phyloP scores from a whole-genome alignment of 1,140 invertebrate species.

The Heliconius hewitsoni region DNA sequence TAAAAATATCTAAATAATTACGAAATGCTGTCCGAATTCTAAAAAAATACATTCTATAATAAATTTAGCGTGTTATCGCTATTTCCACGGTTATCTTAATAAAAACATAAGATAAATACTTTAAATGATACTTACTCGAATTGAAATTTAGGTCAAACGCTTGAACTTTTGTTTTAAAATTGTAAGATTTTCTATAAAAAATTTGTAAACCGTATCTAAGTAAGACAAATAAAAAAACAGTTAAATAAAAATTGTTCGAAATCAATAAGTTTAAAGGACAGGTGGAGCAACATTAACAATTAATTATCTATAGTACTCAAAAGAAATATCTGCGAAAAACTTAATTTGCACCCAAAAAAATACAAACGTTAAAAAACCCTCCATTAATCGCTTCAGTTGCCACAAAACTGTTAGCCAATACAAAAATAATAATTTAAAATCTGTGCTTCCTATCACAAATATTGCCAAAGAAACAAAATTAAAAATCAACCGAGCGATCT shows the following conservation, averaged over 20 bases:
- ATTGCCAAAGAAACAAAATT: conserved; percentile 30
- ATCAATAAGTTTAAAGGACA: neutral
- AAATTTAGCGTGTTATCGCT: neutral
- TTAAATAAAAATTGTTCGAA: neutral
- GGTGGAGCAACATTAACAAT: neutral
- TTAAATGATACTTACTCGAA: neutral
- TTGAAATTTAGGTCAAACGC: neutral
- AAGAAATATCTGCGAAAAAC: conserved; percentile 9
- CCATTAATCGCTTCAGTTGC: conserved; percentile 29
- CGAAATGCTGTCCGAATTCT: conserved; percentile 32
- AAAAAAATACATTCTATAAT: too few relatives aligned
- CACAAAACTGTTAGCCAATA: conserved; percentile 31
- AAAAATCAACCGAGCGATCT: conserved; percentile 24
- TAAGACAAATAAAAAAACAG: neutral
- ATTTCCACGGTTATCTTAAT: conserved; percentile 21
- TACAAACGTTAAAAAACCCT: conserved; percentile 25
- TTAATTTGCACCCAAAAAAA: conserved; percentile 25
- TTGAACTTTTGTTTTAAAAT: neutral
- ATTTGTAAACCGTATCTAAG: neutral
- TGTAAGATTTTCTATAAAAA: neutral
- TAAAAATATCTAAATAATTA: neutral
- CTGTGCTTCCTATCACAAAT: conserved; percentile 17
- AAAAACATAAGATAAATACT: conserved; percentile 5
- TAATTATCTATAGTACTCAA: neutral
- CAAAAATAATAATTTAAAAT: conserved; percentile 26